Base-by-base conservation (phyloP, 2,113 vertebrate genomes). In the Emberiza fucata region DNA sequence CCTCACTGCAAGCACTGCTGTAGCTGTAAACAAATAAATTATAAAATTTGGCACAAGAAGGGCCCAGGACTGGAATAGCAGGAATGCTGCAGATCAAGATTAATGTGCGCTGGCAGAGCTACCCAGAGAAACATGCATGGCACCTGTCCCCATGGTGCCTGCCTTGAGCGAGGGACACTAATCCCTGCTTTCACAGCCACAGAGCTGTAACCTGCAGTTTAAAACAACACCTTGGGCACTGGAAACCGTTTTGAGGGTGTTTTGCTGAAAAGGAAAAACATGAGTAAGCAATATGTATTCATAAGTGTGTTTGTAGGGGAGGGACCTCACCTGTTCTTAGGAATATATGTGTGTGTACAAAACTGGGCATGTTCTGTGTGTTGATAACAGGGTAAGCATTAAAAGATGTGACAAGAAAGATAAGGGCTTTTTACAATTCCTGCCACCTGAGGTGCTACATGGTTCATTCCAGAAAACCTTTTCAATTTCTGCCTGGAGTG, bases 41-140 rank as follows among this genome's bases (percentile, higher is more conserved):
- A 12, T 48, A 82, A 54, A 24, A 40, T 69, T 24, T 96, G 91
- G 89, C 89, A 92, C 39, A 44, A 94, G 81, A 76, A 63, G 44
- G 69, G 45, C 59, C 45, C 9, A 8, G 78, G 86, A 64, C 83
- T 72, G 39, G 88, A 90, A 85, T 1, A 94, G 94, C 81, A 94
- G 68, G 94, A 96, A 95, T 95, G 93, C 25, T 93, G 92, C 70
- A 86, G 94, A 40, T 75, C 70, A 77, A 54, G 91, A 94, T 82
- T 53, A 18, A 88, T 82, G 85, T 27, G 69, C 59, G 28, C 18
- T 96, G 96, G 94, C 96, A 97, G 76, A 79, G 87, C 56, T n/a
- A 22, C 3, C 16, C 0, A 0, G 57, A 76, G 76, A 81, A 91
- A 81, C 37, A 66, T 0, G 40, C 45, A 29, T 2, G 12, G 93